These are phyloP conservation scores for Corythoichthys haematopterus DNA, from an alignment of 2,113 vertebrate species.

Conservation along the genomic window DNA sequence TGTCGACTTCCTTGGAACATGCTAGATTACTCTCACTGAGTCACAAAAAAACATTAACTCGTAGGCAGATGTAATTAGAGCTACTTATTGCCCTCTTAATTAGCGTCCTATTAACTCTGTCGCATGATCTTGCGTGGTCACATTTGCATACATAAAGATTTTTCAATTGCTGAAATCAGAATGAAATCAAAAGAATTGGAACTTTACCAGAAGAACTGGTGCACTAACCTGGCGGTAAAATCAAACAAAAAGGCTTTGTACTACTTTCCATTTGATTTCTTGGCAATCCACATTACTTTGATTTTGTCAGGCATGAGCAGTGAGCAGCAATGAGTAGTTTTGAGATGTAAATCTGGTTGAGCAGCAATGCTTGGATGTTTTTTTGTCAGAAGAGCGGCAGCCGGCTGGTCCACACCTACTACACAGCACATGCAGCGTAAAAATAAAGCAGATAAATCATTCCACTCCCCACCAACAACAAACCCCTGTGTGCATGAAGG, in stretches of 20 bases:
- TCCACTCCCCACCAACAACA: background rate
- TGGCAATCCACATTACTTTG: background rate
- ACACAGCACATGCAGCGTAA: background rate
- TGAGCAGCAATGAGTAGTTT: background rate
- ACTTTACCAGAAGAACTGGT: background rate
- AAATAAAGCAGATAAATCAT: background rate
- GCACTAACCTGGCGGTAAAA: too few species aligned
- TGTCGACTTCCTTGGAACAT: background rate
- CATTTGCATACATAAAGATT: conserved; percentile 12
- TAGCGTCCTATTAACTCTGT: conserved; percentile 8
- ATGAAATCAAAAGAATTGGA: background rate
- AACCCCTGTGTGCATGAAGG: background rate
- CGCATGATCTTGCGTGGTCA: background rate
- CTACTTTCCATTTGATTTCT: background rate
- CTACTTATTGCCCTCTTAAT: conserved; percentile 20
- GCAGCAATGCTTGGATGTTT: background rate
- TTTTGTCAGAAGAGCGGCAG: background rate
- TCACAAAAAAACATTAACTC: background rate
- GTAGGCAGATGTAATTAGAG: conserved; percentile 7
- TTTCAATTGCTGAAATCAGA: conserved; percentile 9
- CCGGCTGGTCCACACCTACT: background rate
- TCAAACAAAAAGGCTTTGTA: background rate
- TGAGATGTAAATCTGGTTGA: background rate
- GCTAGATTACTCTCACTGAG: background rate
- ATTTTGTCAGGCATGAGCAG: background rate